Conservation (phyloP, 2,113 vertebrate genomes). For the Phrynosoma blainvillii region DNA sequence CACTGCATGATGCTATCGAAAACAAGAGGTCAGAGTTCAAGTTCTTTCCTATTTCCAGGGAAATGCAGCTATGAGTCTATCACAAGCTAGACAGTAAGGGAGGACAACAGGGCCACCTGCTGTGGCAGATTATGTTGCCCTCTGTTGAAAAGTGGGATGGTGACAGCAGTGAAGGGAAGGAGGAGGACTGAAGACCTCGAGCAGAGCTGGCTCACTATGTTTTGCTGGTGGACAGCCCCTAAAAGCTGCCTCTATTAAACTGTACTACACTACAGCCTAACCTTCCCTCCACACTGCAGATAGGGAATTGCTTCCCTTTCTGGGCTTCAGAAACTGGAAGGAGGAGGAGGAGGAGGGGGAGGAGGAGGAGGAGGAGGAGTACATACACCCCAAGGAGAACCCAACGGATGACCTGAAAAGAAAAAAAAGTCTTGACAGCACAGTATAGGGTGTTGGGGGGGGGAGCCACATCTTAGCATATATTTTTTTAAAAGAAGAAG, state of each 20-base stretch:
- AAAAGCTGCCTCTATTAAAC: background rate
- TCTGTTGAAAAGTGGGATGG: constrained; percentile 18
- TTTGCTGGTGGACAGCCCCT: background rate
- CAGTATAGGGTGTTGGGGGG: too few relatives aligned
- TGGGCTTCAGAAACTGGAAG: background rate
- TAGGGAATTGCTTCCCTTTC: constrained; percentile 9
- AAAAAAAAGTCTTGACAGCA: background rate
- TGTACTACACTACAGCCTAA: rapidly evolving
- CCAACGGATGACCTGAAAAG: background rate
- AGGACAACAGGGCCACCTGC: constrained; percentile 41
- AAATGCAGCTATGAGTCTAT: constrained; percentile 21
- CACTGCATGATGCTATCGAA: constrained; percentile 25
- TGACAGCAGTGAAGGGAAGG: constrained; percentile 18
- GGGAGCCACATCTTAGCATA: too few relatives aligned
- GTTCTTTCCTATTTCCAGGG: constrained; percentile 40
- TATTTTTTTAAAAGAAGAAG: too few relatives aligned
- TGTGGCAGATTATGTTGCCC: constrained; percentile 38
- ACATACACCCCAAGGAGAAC: background rate
- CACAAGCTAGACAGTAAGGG: constrained; percentile 22
- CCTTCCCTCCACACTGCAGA: background rate
- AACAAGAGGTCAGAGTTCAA: constrained; percentile 41
- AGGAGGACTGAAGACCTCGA: constrained; percentile 20
- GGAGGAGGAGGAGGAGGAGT: background rate
- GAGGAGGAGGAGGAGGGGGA: background rate
- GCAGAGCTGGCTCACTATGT: background rate